Percentiles rank a stretch among this genome's conserved stretches.
phyloP scores from a whole-genome alignment of 2,888 invertebrate genomes.

The Amphiduros pacificus region DNA sequence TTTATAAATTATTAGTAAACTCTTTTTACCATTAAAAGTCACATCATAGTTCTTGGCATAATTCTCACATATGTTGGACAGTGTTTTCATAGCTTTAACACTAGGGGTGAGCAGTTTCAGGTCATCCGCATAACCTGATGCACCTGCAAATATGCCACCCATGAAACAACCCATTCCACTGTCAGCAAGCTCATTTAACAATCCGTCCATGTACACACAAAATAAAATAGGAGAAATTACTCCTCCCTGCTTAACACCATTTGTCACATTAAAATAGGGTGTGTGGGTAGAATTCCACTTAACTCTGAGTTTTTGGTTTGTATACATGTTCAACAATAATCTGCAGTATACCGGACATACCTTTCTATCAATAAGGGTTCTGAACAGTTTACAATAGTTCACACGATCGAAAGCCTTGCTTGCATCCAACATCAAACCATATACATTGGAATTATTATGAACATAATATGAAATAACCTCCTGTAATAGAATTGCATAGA shows the following conservation, averaged over 20 bases:
- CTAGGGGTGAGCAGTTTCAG: background rate
- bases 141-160: background rate
- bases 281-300: background rate
- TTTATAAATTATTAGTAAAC: too few species aligned
- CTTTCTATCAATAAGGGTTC: too few species aligned
- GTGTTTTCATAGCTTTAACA: background rate
- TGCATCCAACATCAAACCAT: background rate
- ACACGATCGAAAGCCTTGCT: slow-evolving; percentile 1
- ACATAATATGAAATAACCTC: background rate
- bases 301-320: background rate
- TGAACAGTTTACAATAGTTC: background rate
- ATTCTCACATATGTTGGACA: background rate
- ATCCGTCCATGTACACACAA: background rate
- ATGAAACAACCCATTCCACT: background rate
- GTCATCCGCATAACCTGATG: background rate
- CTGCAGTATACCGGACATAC: too few species aligned
- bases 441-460: background rate
- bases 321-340: background rate
- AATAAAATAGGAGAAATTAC: background rate
- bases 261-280: background rate
- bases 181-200: background rate
- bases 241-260: background rate
- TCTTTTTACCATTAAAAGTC: too few species aligned
- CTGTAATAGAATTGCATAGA: too few species aligned
- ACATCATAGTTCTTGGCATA: background rate